Conservation (phyloP, 2,888 invertebrate genomes). For the Nomada hirtipes region DNA sequence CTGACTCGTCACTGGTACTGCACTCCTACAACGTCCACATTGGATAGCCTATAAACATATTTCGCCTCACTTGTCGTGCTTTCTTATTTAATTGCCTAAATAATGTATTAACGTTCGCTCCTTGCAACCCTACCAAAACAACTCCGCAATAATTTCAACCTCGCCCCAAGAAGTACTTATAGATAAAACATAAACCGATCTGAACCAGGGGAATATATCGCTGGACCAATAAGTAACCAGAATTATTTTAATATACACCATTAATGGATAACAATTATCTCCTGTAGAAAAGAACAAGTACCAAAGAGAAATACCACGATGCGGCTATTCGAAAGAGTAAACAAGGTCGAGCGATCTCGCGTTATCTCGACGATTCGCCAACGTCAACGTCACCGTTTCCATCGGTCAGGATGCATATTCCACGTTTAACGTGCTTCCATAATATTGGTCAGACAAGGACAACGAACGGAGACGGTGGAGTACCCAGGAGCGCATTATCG, state of each 20-base stretch:
- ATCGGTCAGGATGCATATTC: conserved; percentile 5
- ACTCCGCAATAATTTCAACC: no score
- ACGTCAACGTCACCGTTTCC: conserved; percentile 14
- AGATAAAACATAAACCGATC: no score
- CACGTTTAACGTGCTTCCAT: conserved; percentile 8
- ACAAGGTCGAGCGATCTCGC: conserved; percentile 31
- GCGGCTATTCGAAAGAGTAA: conserved; percentile 3
- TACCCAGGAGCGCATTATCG: conserved; percentile 59
- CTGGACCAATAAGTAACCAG: neutral
- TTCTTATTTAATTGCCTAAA: no score
- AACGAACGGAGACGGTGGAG: conserved; percentile 26
- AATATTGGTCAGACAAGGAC: conserved; percentile 16
- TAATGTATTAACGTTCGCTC: no score
- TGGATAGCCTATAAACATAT: no score
- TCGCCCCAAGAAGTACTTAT: no score
- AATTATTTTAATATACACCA: neutral
- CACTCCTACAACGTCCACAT: no score
- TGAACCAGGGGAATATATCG: no score
- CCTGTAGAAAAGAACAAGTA: neutral
- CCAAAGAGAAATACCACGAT: neutral
- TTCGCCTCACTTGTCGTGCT: no score
- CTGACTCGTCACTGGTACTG: no score
- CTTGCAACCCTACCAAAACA: no score
- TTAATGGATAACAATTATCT: neutral
- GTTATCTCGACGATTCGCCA: conserved; percentile 25